These are phyloP conservation scores for Stegophylla sp. DNA, from an alignment of 2,888 invertebrate genomes.

Conservation along the genomic window DNA sequence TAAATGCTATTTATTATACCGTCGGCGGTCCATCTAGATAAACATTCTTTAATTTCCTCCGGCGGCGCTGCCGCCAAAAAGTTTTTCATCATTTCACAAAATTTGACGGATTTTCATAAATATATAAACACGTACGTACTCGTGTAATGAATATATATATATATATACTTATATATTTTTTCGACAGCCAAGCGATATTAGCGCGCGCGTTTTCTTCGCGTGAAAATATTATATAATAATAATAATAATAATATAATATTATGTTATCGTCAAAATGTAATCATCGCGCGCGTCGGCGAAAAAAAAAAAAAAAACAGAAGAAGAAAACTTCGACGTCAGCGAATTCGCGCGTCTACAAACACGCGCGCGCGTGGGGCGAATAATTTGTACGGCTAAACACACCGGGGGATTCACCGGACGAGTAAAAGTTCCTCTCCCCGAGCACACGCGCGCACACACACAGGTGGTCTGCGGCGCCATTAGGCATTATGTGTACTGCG, in stretches of 20 bases:
- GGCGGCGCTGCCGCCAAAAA: conserved; percentile 20
- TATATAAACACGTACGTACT: not conserved
- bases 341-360: not conserved
- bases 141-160: not conserved
- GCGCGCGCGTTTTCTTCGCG: not conserved
- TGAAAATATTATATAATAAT: not conserved
- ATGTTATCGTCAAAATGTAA: too few relatives aligned
- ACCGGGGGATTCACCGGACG: not conserved
- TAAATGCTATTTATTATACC: conserved; percentile 24
- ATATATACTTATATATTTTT: not conserved
- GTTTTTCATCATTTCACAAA: conserved; percentile 35
- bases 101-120: conserved; percentile 25
- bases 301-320: too few relatives aligned
- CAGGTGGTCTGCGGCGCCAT: too few relatives aligned
- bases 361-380: too few relatives aligned
- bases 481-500: too few relatives aligned
- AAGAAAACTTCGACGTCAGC: conserved; percentile 18
- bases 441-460: not conserved
- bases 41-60: conserved; percentile 52
- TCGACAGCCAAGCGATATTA: conserved; percentile 14
- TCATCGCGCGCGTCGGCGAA: too few relatives aligned
- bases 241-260: too few relatives aligned
- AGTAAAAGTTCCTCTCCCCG: conserved; percentile 9
- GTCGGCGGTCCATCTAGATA: conserved; percentile 36
- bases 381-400: too few relatives aligned